phyloP scores from a whole-genome alignment of 1,140 invertebrate species.

The Cephus cinctus region DNA sequence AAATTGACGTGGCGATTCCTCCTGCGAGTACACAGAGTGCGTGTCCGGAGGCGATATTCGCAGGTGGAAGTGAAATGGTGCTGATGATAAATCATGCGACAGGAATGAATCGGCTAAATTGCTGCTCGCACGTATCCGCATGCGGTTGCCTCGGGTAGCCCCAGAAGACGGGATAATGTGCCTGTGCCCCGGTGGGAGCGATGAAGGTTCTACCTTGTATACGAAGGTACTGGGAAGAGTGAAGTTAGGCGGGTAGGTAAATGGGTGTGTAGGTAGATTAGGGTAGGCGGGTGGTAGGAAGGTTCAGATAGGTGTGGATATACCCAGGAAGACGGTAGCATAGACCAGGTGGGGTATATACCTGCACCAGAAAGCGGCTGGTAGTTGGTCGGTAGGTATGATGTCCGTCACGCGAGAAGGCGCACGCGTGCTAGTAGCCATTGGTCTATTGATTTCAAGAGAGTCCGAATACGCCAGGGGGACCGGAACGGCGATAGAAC shows the following conservation, averaged over 20 bases:
- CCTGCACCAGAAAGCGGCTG: no score
- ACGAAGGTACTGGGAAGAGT: not conserved
- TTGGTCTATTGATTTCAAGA: constrained; percentile 49
- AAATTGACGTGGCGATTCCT: no score
- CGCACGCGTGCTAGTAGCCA: constrained; percentile 44
- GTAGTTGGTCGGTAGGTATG: constrained; percentile 23
- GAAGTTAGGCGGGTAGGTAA: constrained; percentile 3
- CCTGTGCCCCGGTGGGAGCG: no score
- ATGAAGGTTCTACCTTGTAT: not conserved
- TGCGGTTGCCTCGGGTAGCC: constrained; percentile 22
- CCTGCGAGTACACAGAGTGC: no score
- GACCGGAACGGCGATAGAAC: no score
- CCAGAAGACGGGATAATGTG: constrained; percentile 8
- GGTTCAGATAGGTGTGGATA: no score
- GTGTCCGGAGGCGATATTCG: not conserved
- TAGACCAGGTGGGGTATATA: no score
- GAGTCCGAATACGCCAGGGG: constrained; percentile 28
- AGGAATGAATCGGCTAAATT: constrained; percentile 51
- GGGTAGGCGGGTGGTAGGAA: no score
- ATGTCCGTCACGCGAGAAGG: constrained; percentile 33
- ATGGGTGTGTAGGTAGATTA: not conserved
- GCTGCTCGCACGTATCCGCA: constrained; percentile 43
- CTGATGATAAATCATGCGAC: constrained; percentile 45
- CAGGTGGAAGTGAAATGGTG: constrained; percentile 1
- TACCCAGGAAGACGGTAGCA: no score